Base-by-base conservation (phyloP, 2,888 invertebrate genomes). In the Macaria notata region DNA sequence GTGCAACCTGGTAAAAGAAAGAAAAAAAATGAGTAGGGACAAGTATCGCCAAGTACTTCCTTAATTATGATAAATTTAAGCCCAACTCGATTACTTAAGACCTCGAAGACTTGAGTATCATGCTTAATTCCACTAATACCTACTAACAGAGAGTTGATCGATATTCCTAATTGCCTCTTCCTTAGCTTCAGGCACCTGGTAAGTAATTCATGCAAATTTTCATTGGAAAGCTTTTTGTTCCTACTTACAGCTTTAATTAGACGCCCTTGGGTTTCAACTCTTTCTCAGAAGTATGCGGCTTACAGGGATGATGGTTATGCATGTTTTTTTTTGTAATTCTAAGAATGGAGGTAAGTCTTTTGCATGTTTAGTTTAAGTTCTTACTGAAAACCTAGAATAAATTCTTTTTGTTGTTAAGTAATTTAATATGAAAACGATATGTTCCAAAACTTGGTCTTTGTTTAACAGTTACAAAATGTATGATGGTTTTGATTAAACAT, bases 141-240 rank as follows among this genome's bases (percentile, higher is more conserved):
- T 50, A 50, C 55, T 61, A 59, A 59, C 47, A 46, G 46, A 52
- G 39, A 45, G 48, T 33, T 50, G 46, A 56, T 52, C 46, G 47
- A 56, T 51, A 49, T 54, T 59, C 42, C 36, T 46, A 55, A 55
- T 55, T 49, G 42, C 43, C 58, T 46, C 31, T 44, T 60, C 33
- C 45, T 36, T 56, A 39, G 47, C 48, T 51, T 29, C 54, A 50
- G 56, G 60, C 59, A 49, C 46, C 46, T 49, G 60, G 64, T 63
- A 39, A 64, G 63, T 64, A 62, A 55, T 59, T 59, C 53, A 57
- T 58, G 54, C 47, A 49, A 47, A 46, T 52, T 58, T 58, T 50
- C 46, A 48, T 39, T 54, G 30, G 31, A 43, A 19, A 54, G 48
- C 60, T 60, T 60, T 56, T 58, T 49, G 44, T 47, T 49, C 38